Base-by-base conservation (phyloP, 37 sponge, comb jelly and placozoan genomes). In the Aplysina aerophoba region DNA sequence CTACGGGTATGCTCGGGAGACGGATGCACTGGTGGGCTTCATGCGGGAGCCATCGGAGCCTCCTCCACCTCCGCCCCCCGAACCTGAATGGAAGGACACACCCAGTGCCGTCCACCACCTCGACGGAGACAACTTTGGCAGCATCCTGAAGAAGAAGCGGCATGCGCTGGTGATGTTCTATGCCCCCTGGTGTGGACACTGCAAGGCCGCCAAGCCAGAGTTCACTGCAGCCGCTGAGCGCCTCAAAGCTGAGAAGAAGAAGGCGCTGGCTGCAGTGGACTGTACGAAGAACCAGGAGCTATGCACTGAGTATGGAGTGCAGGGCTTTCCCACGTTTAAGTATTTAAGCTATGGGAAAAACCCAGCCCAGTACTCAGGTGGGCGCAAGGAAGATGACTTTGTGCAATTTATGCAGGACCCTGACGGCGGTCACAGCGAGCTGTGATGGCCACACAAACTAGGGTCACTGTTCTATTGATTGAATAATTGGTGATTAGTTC, bases 101-200 rank as follows among this genome's bases (percentile, higher is more conserved):
- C 79, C 88, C 64, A 87, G 78, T 57, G 88, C 64, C 19, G 90
- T 93, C 30, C 34, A 41, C 55, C 95, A 95, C 59, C 86, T 95
- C 0, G 85, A 84, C 85, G 93, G 87, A 16, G 87, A 87, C 16
- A 84, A 82, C 33, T 97, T 93, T 75, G 88, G 84, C 67, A 65
- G 64, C 0, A 63, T 79, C 34, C 68, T 94, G 35, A 97, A 97
- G 90, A 92, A 92, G 86, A 97, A 89, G 88, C 90, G 88, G 68
- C 90, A 97, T 67, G 64, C 86, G 4, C 83, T 97, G 79, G 95
- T 97, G 79, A 93, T 97, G 94, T 97, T 97, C 88, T 97, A 97
- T 59, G 95, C 98, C 20, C 98, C 98, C 0, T 97, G 96, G 96
- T 97, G 97, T 81, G 97, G 97, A 28, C 97, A 97, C 73, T 97